A percentile compares a stretch with the other conserved stretches of the same genome.
Evolutionary conservation across 2,797 vertebrate species (phyloP).

Genomic region (Pangasius sanitwongsei): DNA sequence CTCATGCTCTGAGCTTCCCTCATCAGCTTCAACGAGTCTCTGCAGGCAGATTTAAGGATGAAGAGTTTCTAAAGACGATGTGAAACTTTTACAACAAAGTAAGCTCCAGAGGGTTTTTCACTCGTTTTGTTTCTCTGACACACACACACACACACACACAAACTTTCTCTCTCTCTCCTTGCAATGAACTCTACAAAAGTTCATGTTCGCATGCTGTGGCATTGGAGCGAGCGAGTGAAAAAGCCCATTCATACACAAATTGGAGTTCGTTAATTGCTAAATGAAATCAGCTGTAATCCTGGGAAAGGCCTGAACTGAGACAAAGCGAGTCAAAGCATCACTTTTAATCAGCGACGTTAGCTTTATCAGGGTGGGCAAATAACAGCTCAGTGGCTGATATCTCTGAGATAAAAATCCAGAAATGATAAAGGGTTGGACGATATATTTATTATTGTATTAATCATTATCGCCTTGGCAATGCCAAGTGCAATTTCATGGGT

Average conservation of each 20-base stretch:
- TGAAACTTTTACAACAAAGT: constrained; percentile 2
- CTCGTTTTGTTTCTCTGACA: constrained; percentile 2
- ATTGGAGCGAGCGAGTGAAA: constrained; percentile 17
- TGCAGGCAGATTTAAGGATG: background rate
- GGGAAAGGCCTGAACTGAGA: constrained; percentile 27
- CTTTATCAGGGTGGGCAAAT: background rate
- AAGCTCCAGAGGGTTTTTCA: background rate
- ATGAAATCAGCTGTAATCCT: constrained; percentile 44
- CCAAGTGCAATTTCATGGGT: background rate
- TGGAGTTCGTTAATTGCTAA: constrained; percentile 43
- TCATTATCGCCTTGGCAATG: background rate
- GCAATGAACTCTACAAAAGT: constrained; percentile 18
- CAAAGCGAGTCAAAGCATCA: background rate
- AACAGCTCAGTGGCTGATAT: background rate
- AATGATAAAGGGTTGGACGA: background rate
- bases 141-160: constrained; percentile 4
- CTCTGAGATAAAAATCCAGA: background rate
- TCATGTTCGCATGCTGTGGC: constrained; percentile 34
- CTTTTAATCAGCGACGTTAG: background rate
- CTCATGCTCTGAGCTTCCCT: constrained; percentile 7
- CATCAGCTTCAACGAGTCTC: constrained; percentile 15
- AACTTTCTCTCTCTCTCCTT: background rate
- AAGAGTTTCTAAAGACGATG: background rate
- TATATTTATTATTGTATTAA: background rate
- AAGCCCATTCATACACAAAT: constrained; percentile 43